Evolutionary conservation across 53 echinoderm and acorn worm species (phyloP), one percentile per base, ranked within the genome.

Genomic region (Echinarachnius parma): DNA sequence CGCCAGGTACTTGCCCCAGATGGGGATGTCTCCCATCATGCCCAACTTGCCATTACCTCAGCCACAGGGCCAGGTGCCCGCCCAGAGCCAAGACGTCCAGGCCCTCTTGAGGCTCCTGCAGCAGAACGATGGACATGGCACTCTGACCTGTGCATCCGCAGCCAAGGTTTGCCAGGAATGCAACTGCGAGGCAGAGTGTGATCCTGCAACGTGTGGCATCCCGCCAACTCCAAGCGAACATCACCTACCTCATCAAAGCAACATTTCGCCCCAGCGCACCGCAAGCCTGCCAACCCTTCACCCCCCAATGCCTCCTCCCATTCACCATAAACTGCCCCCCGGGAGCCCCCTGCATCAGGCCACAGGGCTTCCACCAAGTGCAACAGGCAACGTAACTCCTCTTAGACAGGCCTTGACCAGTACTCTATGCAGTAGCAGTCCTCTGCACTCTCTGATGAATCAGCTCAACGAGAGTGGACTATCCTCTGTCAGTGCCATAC

Each of bases 71-170:
- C 19, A 34, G 15, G 33, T 24, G 31, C 34, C 53, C 3, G 33
- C 70, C 4, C 53, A 34, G 13, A 21, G 39, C 9, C 67, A 79
- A 19, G 81, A 78, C 22, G 80, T 70, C 13, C 80, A 82, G 47
- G 79, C 79, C 23, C 70, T 91, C 8, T 60, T 91, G 15, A 69
- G 81, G 37, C 83, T 77, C 54, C 62, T 87, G 16, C 87, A 80
- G 28, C 83, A 83, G 54, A 87, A 69, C 32, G 59, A 54, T 30
- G 67, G 61, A 16, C 34, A 52, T 28, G 44, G 30, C 45, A 39
- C 67, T 34, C 82, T 53, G 59, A n/a, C n/a, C n/a, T n/a, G n/a
- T n/a, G 22, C 54, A 27, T 9, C 60, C 1, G 16, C 21, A 53
- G 33, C 31, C 8, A 29, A 21, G n/a, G 37, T 13, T 33, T 69